Evolutionary conservation across 1,140 invertebrate genomes (phyloP).

Genomic region (Leguminivora glycinivorella): DNA sequence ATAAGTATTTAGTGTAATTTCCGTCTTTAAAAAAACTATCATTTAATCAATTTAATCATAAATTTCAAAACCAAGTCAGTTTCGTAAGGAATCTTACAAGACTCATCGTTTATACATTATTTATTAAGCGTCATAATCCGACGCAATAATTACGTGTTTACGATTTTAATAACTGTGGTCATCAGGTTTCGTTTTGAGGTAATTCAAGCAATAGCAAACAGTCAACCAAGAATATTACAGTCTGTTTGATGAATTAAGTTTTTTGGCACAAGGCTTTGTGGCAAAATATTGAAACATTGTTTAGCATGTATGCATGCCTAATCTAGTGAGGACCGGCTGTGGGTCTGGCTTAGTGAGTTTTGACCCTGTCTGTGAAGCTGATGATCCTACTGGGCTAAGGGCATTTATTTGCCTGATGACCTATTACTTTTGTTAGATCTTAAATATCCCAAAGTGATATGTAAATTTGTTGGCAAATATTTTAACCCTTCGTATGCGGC

Average conservation of each 20-base stretch:
- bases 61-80: neutral
- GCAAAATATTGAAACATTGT: slow-evolving; percentile 3
- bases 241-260: neutral
- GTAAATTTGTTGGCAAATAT: no score
- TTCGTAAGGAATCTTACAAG: slow-evolving; percentile 6
- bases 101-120: neutral
- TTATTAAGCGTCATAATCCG: slow-evolving; percentile 9
- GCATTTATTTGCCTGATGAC: no score
- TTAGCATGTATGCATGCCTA: neutral
- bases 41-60: no score
- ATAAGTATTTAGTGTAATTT: no score
- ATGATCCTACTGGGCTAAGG: no score
- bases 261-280: slow-evolving; percentile 17
- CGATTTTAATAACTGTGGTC: slow-evolving; percentile 6
- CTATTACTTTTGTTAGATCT: no score
- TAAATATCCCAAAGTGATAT: no score
- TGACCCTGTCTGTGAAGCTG: no score
- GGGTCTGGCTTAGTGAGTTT: no score
- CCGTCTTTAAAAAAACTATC: no score
- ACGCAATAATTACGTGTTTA: slow-evolving; percentile 10
- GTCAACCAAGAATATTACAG: neutral
- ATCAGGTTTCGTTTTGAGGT: neutral
- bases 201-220: slow-evolving; percentile 1
- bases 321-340: no score
- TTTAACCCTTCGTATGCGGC: no score